Base-by-base conservation (phyloP, 2,113 vertebrate genomes). In the Nipponia nippon region DNA sequence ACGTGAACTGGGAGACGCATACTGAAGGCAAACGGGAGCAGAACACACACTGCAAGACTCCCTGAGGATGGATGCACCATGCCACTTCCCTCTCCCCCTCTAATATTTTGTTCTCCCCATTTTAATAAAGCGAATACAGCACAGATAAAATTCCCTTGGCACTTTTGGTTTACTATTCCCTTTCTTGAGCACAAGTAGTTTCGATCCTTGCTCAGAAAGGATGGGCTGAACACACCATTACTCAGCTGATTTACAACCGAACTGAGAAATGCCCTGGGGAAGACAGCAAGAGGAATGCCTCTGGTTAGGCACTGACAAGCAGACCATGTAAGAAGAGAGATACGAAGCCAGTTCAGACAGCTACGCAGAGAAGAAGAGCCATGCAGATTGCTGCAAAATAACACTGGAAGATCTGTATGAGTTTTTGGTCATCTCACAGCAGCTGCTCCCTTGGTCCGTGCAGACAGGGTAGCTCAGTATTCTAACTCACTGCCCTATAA, bases 1-100 rank as follows among this genome's bases (percentile, higher is more conserved):
- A 1, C 27, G 40, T 32, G 84, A 95, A 55, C 89, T 32, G 32
- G 32, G 36, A 82, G 38, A 49, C 22, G 25, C 40, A 62, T 9
- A 15, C 80, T 84, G 69, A 86, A 82, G 70, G 75, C 87, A 95
- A 95, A 36, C 0, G 0, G 40, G 49, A 95, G 7, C 2, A 16
- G 91, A 71, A 72, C 2, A 3, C 0, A 0, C 14, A 42, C 52
- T 0, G 3, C 3, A 2, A 65, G 17, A 36, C 22, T 65, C 84
- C 84, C 66, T 1, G 3, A 76, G 87, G 87, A 80, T 17, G 7
- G 47, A 71, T 34, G 46, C 66, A 44, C 8, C 0, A 0, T 1
- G 23, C 70, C 1, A 1, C 29, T 65, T 76, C 56, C 67, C 26
- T 49, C 63, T 66, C 23, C 8, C 17, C 21, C 16, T 63, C 63